Evolutionary conservation across 2,888 invertebrate genomes (phyloP), one percentile per base, ranked within the genome.

Genomic region (Caenorhabditis macrosperma): DNA sequence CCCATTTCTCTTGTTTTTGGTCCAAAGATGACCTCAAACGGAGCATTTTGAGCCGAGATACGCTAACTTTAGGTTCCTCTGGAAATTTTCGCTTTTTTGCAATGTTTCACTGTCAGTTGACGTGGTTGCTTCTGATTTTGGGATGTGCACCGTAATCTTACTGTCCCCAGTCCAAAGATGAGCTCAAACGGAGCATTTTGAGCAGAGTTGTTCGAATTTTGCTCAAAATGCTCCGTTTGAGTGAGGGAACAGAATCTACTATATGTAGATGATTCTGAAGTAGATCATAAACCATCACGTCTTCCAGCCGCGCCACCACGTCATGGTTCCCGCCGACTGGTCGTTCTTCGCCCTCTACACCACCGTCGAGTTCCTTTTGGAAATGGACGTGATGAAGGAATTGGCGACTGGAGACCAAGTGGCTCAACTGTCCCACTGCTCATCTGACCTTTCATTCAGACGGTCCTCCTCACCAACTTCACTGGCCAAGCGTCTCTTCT

Each of bases 261-360:
- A 26, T 6, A n/a, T 26, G 5, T 52, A 2, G 5, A 5, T 33
- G 20, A 20, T 30, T 55, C 7, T 7, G 4, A 30, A 33, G 5
- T 7, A 33, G 15, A 35, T 44, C 17, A n/a, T n/a, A n/a, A n/a
- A n/a, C 3, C 9, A 44, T 17, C 44, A 17, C 17, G 4, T 28
- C 4, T 59, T 61, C 7, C 24, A 71, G 71, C 30, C 44, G 9
- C 17, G 24, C 54, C 44, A 46, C 20, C 54, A 63, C 22, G 24
- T n/a, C 5, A 61, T 71, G 22, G 30, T 38, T 5, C 71, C 71
- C 0, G 44, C 61, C 6, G 63, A 71, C 15, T 71, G 71, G 71
- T 63, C 71, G 7, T 71, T 71, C 12, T 71, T 71, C 24, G 71
- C 71, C 4, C 55, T 71, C 15, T 71, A 61, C 63, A 71, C 71